These are phyloP conservation scores for Rotaria socialis DNA, from an alignment of 2,888 invertebrate species.

Conservation along the genomic window DNA sequence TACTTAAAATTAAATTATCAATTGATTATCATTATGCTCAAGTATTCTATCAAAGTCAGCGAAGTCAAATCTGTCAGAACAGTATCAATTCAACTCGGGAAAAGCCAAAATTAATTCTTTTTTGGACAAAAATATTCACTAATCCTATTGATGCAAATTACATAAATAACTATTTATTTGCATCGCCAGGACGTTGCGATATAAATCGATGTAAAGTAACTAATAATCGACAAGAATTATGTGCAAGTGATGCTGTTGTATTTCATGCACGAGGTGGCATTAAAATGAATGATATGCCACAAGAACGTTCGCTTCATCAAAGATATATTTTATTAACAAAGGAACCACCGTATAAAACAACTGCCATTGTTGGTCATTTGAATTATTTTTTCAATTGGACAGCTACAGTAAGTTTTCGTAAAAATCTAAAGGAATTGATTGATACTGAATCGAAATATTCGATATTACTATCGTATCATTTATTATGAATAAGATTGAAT, in stretches of 20 bases:
- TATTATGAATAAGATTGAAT: too few relatives aligned
- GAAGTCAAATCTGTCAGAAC: not conserved
- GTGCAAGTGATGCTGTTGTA: not conserved
- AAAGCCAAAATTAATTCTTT: not conserved
- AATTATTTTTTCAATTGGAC: conserved; percentile 20
- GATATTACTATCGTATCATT: too few relatives aligned
- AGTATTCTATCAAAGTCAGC: not conserved
- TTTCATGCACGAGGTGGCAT: not conserved
- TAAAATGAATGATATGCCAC: not conserved
- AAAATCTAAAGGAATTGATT: not conserved
- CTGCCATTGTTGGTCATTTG: not conserved
- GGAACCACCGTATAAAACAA: not conserved
- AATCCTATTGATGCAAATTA: not conserved
- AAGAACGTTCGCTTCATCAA: not conserved
- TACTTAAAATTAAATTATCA: not conserved
- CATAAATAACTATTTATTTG: not conserved
- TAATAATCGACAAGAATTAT: not conserved
- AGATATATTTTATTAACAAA: not conserved
- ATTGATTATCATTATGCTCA: not conserved
- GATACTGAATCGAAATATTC: too few relatives aligned
- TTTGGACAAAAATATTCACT: not conserved
- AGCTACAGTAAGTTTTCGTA: not conserved
- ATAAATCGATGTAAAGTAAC: not conserved
- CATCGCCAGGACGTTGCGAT: not conserved
- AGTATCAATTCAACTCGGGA: not conserved